Conservation (phyloP, 2,113 vertebrate species). For the Cyprinodon variegatus region DNA sequence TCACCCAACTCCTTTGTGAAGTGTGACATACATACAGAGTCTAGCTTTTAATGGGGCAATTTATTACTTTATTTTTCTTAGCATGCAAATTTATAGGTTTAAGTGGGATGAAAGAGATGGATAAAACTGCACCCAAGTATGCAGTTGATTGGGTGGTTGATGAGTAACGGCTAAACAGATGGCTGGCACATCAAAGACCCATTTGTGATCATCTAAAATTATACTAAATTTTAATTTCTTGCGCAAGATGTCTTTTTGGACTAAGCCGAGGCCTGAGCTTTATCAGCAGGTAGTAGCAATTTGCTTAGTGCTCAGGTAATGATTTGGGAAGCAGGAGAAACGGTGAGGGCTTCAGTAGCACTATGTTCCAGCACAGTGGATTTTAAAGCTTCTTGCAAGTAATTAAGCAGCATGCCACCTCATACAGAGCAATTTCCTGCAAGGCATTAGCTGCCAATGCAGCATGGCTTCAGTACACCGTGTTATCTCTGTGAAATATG, state of each 20-base stretch:
- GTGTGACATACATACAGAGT: conserved; percentile 36
- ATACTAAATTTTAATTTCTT: conserved; percentile 62
- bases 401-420: conserved; percentile 77
- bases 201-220: conserved; percentile 67
- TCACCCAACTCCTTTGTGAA: conserved; percentile 35
- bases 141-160: conserved; percentile 23
- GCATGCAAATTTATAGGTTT: conserved; percentile 29
- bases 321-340: conserved; percentile 57
- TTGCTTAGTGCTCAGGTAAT: conserved; percentile 67
- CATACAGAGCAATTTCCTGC: conserved; percentile 74
- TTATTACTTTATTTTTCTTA: background rate
- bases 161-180: conserved; percentile 52
- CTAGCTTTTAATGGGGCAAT: conserved; percentile 30
- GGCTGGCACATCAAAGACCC: conserved; percentile 59
- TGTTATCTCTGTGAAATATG: conserved; percentile 77
- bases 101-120: conserved; percentile 20
- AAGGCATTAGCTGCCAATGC: conserved; percentile 62
- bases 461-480: conserved; percentile 42
- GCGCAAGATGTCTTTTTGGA: conserved; percentile 47
- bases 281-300: conserved; percentile 65
- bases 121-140: conserved; percentile 29
- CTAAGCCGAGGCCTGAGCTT: conserved; percentile 50
- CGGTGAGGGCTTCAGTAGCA: conserved; percentile 51
- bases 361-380: conserved; percentile 61
- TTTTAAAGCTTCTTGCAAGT: conserved; percentile 71